Base-by-base conservation (phyloP, 2,888 invertebrate species). In the Drosophila basisetae region DNA sequence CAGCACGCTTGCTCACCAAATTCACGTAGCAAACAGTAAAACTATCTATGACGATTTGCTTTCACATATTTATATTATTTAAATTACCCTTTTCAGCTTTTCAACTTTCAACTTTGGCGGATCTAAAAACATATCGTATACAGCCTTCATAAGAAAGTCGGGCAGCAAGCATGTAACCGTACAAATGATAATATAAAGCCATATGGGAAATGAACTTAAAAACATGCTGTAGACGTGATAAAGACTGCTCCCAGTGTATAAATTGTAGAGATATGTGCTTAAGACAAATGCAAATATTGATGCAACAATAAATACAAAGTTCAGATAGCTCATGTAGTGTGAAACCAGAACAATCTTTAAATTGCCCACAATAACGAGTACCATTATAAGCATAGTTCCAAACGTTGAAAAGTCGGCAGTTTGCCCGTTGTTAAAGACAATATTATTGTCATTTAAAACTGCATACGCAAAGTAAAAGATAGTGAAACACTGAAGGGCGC, bases 401-500 rank as follows among this genome's bases (percentile, higher is more conserved):
- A 94, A 95, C 65, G 93, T 93, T 93, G 94, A 94, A 92, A 91
- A 91, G 78, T 91, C 95, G 2, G 94, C 92, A 0, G 94, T 89
- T 43, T 94, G 95, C 0, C 88, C 88, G 55, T 95, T 94, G 5
- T 79, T 82, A 41, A 93, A 93, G 70, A 94, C 92, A 7, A 95
- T 92, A 4, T 95, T 93, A 74, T 94, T 93, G 0, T 84, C 88
- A 10, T 78, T 76, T 77, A 95, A 91, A 5, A 94, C 83, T 25
- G 89, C 81, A 70, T 92, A 93, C 0, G 95, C 92, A 84, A 95
- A 94, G 71, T 94, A 94, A 91, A 95, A 96, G 39, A 96, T 94
- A n/a, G 95, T 92, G 2, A 94, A 66, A 0, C 95, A 94, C 89
- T 96, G 96, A 94, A 95, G 95, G 1, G 95, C 76, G 0, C 94